Base-by-base conservation (phyloP, 2,888 invertebrate species). In the Ethmia dodecea region DNA sequence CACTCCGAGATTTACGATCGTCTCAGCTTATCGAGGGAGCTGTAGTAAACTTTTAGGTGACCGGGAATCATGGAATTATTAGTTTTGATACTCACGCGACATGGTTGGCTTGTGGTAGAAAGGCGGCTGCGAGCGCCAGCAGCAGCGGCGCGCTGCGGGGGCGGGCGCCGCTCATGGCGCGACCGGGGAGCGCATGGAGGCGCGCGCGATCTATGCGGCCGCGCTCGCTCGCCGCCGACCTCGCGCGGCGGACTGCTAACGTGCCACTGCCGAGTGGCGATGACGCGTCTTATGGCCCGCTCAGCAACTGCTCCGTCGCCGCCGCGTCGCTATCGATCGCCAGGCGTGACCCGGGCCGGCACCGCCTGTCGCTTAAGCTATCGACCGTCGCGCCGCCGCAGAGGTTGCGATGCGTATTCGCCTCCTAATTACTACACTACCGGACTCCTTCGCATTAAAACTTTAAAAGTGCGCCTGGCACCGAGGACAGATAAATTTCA, bases 41-140 rank as follows among this genome's bases (percentile, higher is more conserved):
- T 44, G 42, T 54, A 41, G 13, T 43, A 45, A 57, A 56, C 36
- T 45, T 55, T 50, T 39, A 44, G 43, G 41, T 48, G 27, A 40
- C 20, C 29, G 35, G 26, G 31, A 22, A 3, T n/a, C 25, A 13
- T 27, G 8, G 11, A 27, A 33, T 27, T 29, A 36, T 37, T 35
- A 29, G 31, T 42, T 46, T 34, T 16, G 28, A 49, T 86, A 90
- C 90, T 90, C 68, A 90, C 90, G 89, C 89, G 71, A 89, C 89
- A 71, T 87, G 87, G 68, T 89, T 86, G 51, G 81, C 86, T 63
- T 88, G 86, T 57, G 88, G 88, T 57, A 89, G 73, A 54, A 89
- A 80, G 56, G 88, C 84, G 63, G 87, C 81, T 72, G 87, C 87
- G 69, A 90, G 84, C 80, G 87, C 88, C 80, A 89, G 84, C 72